Evolutionary conservation across 2,113 vertebrate genomes (phyloP).

Genomic region (Emydura subglobosa): DNA sequence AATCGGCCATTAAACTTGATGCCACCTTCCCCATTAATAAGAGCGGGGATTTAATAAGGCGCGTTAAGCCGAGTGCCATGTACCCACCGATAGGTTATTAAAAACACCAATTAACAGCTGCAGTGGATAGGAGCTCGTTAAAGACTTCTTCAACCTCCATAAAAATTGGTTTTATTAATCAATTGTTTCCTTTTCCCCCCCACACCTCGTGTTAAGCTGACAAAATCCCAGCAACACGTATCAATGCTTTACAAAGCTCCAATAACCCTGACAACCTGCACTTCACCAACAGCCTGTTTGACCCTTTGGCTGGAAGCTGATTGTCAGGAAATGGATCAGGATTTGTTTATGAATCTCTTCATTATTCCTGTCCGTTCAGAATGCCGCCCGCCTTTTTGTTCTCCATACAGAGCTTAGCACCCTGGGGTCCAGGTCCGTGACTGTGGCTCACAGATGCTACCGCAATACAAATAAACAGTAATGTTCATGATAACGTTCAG

Average conservation of each 20-base stretch:
- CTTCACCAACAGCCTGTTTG: not conserved
- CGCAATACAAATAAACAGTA: not conserved
- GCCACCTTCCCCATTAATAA: not conserved
- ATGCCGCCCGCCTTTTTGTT: not conserved
- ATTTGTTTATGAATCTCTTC: not conserved
- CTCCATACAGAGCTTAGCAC: not conserved
- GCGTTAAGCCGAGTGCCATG: not conserved
- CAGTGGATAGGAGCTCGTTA: not conserved
- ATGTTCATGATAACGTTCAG: not conserved
- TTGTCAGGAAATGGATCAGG: not conserved
- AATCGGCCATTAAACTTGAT: fast-evolving
- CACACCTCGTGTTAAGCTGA: fast-evolving
- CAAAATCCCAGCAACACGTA: not conserved
- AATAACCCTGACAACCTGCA: too few relatives aligned
- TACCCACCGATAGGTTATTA: fast-evolving
- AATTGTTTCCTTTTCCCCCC: fast-evolving
- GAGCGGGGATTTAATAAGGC: not conserved
- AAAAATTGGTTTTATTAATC: slow-evolving; percentile 5
- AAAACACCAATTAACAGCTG: not conserved
- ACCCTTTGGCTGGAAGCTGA: not conserved
- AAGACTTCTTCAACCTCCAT: not conserved
- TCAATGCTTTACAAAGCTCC: not conserved
- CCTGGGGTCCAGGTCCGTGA: not conserved
- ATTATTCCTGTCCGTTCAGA: not conserved
- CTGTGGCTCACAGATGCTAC: not conserved